These are phyloP conservation scores for Meles meles DNA, from an alignment of 2,113 vertebrate genomes.

Conservation along the genomic window DNA sequence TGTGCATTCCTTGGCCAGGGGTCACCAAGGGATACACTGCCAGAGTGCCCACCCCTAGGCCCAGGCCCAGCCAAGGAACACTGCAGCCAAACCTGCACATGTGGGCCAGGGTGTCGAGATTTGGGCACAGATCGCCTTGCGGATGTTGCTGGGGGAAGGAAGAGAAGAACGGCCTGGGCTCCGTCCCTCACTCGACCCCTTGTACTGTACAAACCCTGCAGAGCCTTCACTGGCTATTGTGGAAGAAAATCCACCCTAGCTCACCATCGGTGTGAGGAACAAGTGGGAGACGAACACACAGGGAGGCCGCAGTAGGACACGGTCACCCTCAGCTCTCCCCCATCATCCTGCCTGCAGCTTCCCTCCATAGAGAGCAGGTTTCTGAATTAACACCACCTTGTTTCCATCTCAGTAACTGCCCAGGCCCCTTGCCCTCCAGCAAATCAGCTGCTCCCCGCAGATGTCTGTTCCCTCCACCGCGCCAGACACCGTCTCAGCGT, in stretches of 20 bases:
- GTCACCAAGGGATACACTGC: too few relatives aligned
- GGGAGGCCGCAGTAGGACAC: background rate
- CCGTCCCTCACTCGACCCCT: rapidly evolving
- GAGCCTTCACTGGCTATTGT: background rate
- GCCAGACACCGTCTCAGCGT: background rate
- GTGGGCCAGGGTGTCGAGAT: background rate
- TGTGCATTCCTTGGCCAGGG: background rate
- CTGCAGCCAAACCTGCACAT: background rate
- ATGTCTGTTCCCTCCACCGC: background rate
- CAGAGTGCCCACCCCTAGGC: background rate
- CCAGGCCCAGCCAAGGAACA: background rate
- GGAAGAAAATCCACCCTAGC: background rate
- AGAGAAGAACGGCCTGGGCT: background rate
- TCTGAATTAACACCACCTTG: background rate
- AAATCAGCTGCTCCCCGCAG: background rate
- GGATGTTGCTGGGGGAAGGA: background rate
- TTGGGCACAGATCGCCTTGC: background rate
- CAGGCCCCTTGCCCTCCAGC: background rate
- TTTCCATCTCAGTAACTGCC: background rate
- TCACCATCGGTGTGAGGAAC: background rate
- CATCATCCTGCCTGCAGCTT: background rate
- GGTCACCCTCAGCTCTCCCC: background rate
- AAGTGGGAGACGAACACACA: background rate
- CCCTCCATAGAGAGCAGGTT: background rate
- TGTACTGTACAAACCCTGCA: background rate